A percentile compares a stretch with the other conserved stretches of the same genome.
phyloP scores from a whole-genome alignment of 2,113 vertebrate species.

The Cyanoliseus patagonus region DNA sequence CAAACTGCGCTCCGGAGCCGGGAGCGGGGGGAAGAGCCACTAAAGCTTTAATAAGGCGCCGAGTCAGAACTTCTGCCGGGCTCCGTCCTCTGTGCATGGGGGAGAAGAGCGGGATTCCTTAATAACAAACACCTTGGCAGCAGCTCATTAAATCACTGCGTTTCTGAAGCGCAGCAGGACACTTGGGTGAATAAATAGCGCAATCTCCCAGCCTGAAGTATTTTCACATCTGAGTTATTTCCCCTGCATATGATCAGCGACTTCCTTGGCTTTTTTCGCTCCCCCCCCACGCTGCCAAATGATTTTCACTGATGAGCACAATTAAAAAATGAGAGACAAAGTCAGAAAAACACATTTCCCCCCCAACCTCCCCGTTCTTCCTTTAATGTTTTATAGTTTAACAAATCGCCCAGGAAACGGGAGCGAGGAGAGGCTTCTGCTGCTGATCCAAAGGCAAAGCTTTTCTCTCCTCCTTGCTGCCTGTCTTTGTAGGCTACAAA shows the following conservation, averaged over 20 bases:
- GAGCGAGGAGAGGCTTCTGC: background rate
- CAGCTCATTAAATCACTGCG: slow-evolving; percentile 77
- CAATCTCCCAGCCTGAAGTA: slow-evolving; percentile 75
- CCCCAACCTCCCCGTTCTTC: background rate
- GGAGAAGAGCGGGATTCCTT: slow-evolving; percentile 58
- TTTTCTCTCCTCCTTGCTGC: background rate
- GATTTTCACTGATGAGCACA: slow-evolving; percentile 77
- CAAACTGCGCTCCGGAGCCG: slow-evolving; percentile 32
- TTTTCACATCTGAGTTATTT: slow-evolving; percentile 76
- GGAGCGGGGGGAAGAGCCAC: slow-evolving; percentile 20
- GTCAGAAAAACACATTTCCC: background rate
- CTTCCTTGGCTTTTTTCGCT: background rate
- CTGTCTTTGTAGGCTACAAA: background rate
- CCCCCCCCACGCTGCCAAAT: background rate
- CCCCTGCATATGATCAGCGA: slow-evolving; percentile 67
- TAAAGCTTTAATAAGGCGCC: slow-evolving; percentile 40
- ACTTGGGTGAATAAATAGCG: slow-evolving; percentile 76
- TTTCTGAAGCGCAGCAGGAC: slow-evolving; percentile 78
- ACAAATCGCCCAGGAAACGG: background rate
- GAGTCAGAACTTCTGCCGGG: slow-evolving; percentile 50
- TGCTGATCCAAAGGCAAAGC: slow-evolving; percentile 5
- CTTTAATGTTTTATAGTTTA: slow-evolving; percentile 11
- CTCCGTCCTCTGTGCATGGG: background rate
- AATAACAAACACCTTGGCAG: slow-evolving; percentile 74
- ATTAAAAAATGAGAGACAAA: slow-evolving; percentile 70